These are phyloP conservation scores for Kryptolebias marmoratus DNA, from an alignment of 2,113 vertebrate genomes.

Conservation along the genomic window DNA sequence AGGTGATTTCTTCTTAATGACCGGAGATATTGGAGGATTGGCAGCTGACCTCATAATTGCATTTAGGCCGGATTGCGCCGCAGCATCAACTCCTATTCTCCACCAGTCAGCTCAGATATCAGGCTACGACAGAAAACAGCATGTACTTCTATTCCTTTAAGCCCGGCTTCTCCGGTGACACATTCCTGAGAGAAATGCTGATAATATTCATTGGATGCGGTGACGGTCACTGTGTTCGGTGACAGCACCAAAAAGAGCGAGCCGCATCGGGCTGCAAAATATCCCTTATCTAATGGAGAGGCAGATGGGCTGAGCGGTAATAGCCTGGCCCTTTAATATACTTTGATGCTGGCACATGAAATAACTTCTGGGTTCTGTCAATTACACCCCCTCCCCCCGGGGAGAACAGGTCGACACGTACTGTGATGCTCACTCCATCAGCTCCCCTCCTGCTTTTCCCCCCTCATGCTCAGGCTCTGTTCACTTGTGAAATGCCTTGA, in stretches of 20 bases:
- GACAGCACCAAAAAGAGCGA: conserved; percentile 44
- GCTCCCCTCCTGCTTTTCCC: too few species aligned
- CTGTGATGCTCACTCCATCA: conserved; percentile 3
- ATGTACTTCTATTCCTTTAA: conserved; percentile 21
- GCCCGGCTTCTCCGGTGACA: conserved; percentile 35
- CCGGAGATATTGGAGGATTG: conserved; percentile 2
- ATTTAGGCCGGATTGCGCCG: conserved; percentile 25
- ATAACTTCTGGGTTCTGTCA: conserved; percentile 54
- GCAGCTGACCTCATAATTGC: conserved; percentile 45
- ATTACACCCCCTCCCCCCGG: conserved; percentile 37
- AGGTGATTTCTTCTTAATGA: conserved; percentile 43
- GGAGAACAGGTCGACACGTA: conserved; percentile 26
- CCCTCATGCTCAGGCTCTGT: too few species aligned
- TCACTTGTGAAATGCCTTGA: too few species aligned
- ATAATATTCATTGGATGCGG: conserved; percentile 66
- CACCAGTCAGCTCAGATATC: conserved; percentile 32
- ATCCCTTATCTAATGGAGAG: conserved; percentile 62
- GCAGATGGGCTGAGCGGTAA: conserved; percentile 40
- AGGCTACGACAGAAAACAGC: conserved; percentile 31
- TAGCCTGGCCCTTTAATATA: conserved; percentile 37
- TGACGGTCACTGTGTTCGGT: conserved; percentile 64
- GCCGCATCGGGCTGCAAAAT: conserved; percentile 53
- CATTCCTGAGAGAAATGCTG: conserved; percentile 52
- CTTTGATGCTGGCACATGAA: conserved; percentile 65
- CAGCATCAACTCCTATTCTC: conserved; percentile 21